These are phyloP conservation scores for Phenacoccus solenopsis DNA, from an alignment of 1,140 invertebrate genomes.

Conservation along the genomic window DNA sequence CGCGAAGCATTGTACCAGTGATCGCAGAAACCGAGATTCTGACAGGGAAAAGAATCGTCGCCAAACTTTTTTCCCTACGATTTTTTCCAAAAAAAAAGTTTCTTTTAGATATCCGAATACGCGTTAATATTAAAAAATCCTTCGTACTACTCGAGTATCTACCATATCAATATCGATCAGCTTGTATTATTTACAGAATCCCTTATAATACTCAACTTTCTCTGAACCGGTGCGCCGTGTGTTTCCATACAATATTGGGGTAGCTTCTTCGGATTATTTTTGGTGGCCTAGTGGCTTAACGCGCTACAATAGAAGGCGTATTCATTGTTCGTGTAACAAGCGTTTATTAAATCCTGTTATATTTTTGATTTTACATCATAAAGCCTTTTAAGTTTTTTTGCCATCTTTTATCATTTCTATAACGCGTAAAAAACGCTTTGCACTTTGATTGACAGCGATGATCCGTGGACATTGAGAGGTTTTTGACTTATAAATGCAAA, in stretches of 20 bases:
- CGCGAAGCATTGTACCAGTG: too few relatives aligned
- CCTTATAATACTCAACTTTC: not conserved
- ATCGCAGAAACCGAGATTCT: too few relatives aligned
- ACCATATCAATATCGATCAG: constrained; percentile 5
- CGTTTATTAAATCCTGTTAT: constrained; percentile 12
- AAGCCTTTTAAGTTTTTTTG: too few relatives aligned
- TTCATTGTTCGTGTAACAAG: constrained; percentile 5
- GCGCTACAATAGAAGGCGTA: not conserved
- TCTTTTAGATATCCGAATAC: too few relatives aligned
- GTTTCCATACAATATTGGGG: not conserved
- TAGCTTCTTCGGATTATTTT: constrained; percentile 10
- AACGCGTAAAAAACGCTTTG: not conserved
- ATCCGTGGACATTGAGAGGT: not conserved
- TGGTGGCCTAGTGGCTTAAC: constrained; percentile 8
- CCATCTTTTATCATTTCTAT: too few relatives aligned
- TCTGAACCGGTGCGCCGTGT: too few relatives aligned
- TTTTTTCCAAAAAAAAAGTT: too few relatives aligned
- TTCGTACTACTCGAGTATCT: too few relatives aligned
- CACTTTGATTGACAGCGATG: not conserved
- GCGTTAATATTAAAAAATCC: constrained; percentile 2
- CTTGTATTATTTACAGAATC: not conserved
- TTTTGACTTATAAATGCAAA: not conserved
- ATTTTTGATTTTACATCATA: constrained; percentile 3
- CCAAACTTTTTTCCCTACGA: too few relatives aligned
- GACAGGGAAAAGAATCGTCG: too few relatives aligned